A percentile compares a stretch with the other conserved stretches of the same genome.
Conservation (phyloP, 1,140 invertebrate species). For the Philopotamus ludificatus region DNA sequence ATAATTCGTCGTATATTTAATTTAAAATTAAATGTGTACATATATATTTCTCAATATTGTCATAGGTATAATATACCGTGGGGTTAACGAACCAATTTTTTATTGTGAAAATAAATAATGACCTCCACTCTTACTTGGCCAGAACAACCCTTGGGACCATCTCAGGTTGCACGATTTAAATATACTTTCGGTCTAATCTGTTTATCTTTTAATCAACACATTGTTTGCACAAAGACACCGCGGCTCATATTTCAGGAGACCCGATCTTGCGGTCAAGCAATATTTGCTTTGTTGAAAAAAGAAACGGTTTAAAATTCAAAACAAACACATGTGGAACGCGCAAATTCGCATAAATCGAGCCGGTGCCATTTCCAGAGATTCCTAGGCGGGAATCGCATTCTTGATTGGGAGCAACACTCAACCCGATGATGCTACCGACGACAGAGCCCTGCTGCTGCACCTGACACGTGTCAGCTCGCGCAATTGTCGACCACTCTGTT, state of each 20-base stretch:
- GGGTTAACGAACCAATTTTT: too few species aligned
- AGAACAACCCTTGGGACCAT: not conserved
- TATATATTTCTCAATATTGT: too few species aligned
- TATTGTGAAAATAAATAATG: constrained; percentile 4
- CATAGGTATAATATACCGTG: too few species aligned
- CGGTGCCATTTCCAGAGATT: not conserved
- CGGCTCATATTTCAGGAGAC: constrained; percentile 22
- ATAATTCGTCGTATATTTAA: too few species aligned
- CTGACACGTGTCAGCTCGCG: constrained; percentile 23
- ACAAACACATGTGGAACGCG: too few species aligned
- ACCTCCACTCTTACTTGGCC: not conserved
- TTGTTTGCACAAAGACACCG: constrained; percentile 10
- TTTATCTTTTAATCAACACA: constrained; percentile 35
- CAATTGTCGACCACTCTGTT: constrained; percentile 17
- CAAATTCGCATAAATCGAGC: too few species aligned
- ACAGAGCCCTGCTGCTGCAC: not conserved
- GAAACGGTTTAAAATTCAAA: too few species aligned
- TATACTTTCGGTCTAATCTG: constrained; percentile 30
- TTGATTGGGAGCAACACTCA: constrained; percentile 16
- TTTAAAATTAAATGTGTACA: too few species aligned
- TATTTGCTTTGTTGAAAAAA: too few species aligned
- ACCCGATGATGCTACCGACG: constrained; percentile 16
- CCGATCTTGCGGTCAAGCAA: constrained; percentile 8
- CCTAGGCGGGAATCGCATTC: constrained; percentile 1
- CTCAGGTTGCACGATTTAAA: constrained; percentile 33